Evolutionary conservation across 1,140 invertebrate genomes (phyloP), one percentile per base, ranked within the genome.

Genomic region (Pygmarrhopalites habei): DNA sequence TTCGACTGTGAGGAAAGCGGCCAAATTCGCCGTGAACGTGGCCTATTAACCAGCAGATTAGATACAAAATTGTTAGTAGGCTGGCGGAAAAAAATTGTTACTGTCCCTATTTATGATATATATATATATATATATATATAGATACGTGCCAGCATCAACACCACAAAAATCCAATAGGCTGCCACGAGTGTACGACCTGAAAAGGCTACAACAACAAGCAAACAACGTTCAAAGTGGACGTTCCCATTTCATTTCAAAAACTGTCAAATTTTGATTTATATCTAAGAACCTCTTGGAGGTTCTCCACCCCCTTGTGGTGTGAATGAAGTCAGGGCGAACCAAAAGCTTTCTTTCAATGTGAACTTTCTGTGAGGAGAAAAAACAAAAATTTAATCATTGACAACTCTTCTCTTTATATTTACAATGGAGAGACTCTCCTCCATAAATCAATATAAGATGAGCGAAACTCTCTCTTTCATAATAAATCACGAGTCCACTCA

Each of bases 11-110:
- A 98, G 81, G 75, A 66, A 69, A 46, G 64, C 64, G 2, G 95
- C 95, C 66, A 98, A 77, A 76, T 98, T 98, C 3, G 95, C 95
- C 0, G 95, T 98, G 75, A 98, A 98, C 19, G 95, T 94, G 0
- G 91, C n/a, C n/a, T n/a, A n/a, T n/a, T n/a, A n/a, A n/a, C n/a
- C n/a, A n/a, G n/a, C n/a, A n/a, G n/a, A n/a, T n/a, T n/a, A n/a
- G n/a, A n/a, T n/a, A n/a, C n/a, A n/a, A n/a, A n/a, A n/a, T n/a
- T n/a, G n/a, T n/a, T n/a, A n/a, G n/a, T n/a, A n/a, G n/a, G n/a
- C n/a, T n/a, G n/a, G n/a, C n/a, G n/a, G n/a, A n/a, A n/a, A n/a
- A n/a, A n/a, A n/a, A n/a, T n/a, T n/a, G n/a, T n/a, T n/a, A n/a
- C n/a, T n/a, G n/a, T n/a, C n/a, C n/a, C n/a, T n/a, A n/a, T n/a